Evolutionary conservation across 2,113 vertebrate species (phyloP), one percentile per base, ranked within the genome.

Genomic region (Anser cygnoides): DNA sequence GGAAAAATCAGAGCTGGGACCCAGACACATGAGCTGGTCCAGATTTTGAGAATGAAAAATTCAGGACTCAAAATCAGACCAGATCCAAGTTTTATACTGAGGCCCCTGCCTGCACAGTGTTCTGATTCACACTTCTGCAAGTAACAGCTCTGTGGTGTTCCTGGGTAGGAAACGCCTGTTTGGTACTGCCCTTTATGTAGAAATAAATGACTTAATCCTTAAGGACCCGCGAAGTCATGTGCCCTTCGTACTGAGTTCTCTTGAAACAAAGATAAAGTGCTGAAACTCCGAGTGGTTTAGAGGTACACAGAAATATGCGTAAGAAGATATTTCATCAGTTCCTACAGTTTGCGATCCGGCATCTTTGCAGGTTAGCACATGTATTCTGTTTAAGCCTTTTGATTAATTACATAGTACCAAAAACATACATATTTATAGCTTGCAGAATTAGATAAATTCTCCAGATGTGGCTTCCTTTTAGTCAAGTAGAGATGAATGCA

Each of bases 381-480:
- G 84, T 75, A 84, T 68, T 89, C 57, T 68, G 52, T 55, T 94
- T 67, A 81, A 85, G 87, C 81, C 91, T 95, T 96, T 91, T 92
- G 94, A 98, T 96, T 83, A 94, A 87, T 89, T 80, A 78, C 93
- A 54, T 9, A 80, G 77, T 80, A 93, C 96, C 96, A 92, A 96
- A 97, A 26, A 73, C 88, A 91, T 91, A 72, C 59, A 21, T 85
- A 91, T 96, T 95, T 95, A 95, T 93, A 82, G 84, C 80, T 93
- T 22, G 22, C 86, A 95, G 90, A 96, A 96, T 93, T 78, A 91
- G 95, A 96, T 78, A 93, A 89, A 75, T 93, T 91, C 95, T 94
- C 71, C 68, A 95, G 83, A 96, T 95, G 97, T 94, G 88, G 95
- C 94, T 95, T 96, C 88, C 22, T 94, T 92, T 96, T 76, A 77